phyloP scores from a whole-genome alignment of 2,113 vertebrate genomes.

The Dendrocopos noguchii region DNA sequence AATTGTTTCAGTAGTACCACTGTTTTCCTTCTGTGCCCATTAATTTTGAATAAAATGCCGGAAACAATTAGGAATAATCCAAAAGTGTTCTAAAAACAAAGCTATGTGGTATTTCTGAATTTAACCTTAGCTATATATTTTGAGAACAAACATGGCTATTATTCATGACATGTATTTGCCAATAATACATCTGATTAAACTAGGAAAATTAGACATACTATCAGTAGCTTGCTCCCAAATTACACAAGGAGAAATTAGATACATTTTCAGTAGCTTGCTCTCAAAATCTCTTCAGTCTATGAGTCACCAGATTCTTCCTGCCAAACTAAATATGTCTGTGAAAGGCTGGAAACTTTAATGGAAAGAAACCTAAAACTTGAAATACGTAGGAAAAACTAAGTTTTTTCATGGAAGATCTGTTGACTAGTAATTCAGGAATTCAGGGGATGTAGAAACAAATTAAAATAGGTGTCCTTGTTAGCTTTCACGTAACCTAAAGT shows the following conservation, averaged over 20 bases:
- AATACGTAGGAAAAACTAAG: conserved; percentile 78
- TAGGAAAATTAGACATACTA: conserved; percentile 77
- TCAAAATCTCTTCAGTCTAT: conserved; percentile 83
- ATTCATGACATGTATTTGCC: conserved; percentile 71
- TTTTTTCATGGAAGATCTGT: conserved; percentile 77
- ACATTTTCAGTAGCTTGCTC: conserved; percentile 86
- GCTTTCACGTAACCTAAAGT: not conserved
- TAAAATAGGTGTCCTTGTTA: not conserved
- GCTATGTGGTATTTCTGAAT: conserved; percentile 8
- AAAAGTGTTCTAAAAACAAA: conserved; percentile 35
- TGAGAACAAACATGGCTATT: conserved; percentile 61
- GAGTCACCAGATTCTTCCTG: conserved; percentile 80
- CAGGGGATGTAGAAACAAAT: conserved; percentile 52
- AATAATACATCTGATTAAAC: conserved; percentile 72
- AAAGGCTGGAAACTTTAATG: conserved; percentile 82
- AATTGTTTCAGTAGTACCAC: conserved; percentile 35
- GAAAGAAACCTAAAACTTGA: conserved; percentile 84
- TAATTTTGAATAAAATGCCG: conserved; percentile 51
- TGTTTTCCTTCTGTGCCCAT: conserved; percentile 53
- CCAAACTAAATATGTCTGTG: conserved; percentile 86
- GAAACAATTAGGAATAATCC: conserved; percentile 53
- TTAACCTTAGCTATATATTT: conserved; percentile 64
- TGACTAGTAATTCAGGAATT: conserved; percentile 77
- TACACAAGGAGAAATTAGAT: conserved; percentile 82
- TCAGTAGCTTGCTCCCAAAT: conserved; percentile 79